phyloP scores from a whole-genome alignment of 2,113 vertebrate species.

The Heterotilapia buettikoferi region DNA sequence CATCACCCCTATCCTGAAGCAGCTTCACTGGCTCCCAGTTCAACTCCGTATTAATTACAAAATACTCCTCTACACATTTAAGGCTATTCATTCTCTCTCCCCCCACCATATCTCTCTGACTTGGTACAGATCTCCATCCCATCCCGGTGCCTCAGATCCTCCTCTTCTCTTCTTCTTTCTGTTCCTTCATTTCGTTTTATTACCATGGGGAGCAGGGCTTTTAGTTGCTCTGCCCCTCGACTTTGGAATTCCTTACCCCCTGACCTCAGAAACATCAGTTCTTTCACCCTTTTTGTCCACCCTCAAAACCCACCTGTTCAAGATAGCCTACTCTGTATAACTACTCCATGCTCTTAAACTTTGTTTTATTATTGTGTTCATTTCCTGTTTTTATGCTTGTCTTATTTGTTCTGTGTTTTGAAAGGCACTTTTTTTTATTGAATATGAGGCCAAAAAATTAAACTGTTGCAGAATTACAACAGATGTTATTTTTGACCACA shows the following conservation, averaged over 20 bases:
- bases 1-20: background rate
- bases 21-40: background rate
- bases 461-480: background rate
- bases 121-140: background rate
- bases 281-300: background rate
- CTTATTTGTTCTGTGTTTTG: background rate
- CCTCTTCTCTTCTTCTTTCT: background rate
- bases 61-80: background rate
- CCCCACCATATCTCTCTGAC: background rate
- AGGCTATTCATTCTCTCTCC: background rate
- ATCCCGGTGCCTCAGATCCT: background rate
- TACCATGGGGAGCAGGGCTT: background rate
- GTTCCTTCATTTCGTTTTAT: background rate
- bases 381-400: background rate
- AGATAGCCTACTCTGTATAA: background rate
- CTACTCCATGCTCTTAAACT: background rate
- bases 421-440: background rate
- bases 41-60: background rate
- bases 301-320: background rate
- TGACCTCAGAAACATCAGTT: background rate
- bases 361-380: background rate
- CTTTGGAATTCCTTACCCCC: background rate
- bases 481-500: background rate
- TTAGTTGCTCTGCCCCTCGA: background rate
- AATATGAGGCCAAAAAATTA: background rate